Percentiles rank a stretch among this genome's conserved stretches.
These are phyloP conservation scores for Bembecia ichneumoniformis DNA, from an alignment of 2,888 invertebrate genomes.

Conservation along the genomic window DNA sequence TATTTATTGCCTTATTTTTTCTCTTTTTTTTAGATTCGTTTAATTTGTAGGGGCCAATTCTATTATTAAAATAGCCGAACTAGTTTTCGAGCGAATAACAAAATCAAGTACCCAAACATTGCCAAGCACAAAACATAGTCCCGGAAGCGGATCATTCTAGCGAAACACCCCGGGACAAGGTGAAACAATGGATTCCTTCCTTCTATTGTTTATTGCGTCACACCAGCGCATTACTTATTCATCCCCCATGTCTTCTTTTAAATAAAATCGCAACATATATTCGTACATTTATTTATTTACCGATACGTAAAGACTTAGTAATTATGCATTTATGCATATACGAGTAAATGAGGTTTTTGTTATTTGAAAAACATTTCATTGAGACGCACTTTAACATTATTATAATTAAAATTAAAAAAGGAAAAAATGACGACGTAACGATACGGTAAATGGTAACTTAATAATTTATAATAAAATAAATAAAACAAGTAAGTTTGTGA, in stretches of 20 bases:
- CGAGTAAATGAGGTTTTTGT: no score
- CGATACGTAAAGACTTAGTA: no score
- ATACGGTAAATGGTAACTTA: no score
- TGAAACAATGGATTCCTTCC: slow-evolving; percentile 68
- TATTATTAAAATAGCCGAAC: slow-evolving; percentile 1
- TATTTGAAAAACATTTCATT: no score
- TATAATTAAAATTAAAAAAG: no score
- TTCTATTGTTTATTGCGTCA: slow-evolving; percentile 48
- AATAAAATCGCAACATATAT: slow-evolving; percentile 1
- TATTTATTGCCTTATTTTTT: no score
- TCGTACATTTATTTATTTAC: slow-evolving; percentile 9
- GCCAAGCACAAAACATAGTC: slow-evolving; percentile 3
- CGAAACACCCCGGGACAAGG: slow-evolving; percentile 64
- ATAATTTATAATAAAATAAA: no score
- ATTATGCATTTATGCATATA: no score
- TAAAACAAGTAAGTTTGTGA: no score
- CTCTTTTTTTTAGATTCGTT: no score
- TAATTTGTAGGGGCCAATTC: neutral
- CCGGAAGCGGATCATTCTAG: slow-evolving; percentile 69
- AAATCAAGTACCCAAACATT: slow-evolving; percentile 4
- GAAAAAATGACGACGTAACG: no score
- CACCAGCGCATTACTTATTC: neutral
- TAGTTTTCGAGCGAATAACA: slow-evolving; percentile 2
- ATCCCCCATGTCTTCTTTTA: slow-evolving; percentile 20
- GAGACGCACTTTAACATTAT: no score